A percentile compares a stretch with the other conserved stretches of the same genome.
Conservation (phyloP, 2,888 invertebrate species). For the Leptinotarsa rubiginosa region DNA sequence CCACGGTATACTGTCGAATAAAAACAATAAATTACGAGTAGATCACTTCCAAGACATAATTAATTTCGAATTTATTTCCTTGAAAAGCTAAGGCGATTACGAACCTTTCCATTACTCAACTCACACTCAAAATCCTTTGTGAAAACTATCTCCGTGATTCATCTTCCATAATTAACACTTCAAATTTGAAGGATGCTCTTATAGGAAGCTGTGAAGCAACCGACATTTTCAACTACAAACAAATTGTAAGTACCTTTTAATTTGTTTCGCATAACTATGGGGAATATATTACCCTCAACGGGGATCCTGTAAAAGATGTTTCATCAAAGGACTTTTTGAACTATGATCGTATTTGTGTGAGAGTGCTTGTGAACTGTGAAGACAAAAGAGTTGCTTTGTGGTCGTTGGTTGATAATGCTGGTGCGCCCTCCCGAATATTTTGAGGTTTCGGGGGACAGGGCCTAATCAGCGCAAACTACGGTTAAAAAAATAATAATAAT, state of each 20-base stretch:
- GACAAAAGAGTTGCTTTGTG: not conserved
- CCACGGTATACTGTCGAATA: too few species aligned
- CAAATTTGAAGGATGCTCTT: not conserved
- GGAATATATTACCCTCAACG: not conserved
- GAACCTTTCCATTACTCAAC: not conserved
- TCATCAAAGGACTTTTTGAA: not conserved
- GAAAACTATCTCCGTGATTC: constrained; percentile 1
- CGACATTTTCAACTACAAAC: constrained; percentile 7
- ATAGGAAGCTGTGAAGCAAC: constrained; percentile 7
- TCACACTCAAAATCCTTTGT: not conserved
- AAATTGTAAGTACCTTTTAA: constrained; percentile 12
- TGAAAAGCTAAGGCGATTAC: not conserved
- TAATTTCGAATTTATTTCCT: not conserved
- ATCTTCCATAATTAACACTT: constrained; percentile 17
- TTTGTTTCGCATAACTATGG: constrained; percentile 4
- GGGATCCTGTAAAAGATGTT: not conserved
- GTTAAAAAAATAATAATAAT: too few species aligned
- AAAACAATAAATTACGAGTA: too few species aligned
- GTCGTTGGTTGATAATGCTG: too few species aligned
- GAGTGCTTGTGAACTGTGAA: not conserved
- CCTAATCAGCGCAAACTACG: too few species aligned
- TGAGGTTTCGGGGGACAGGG: too few species aligned
- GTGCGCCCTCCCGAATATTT: too few species aligned
- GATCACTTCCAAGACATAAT: not conserved
- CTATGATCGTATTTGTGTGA: not conserved